A percentile compares a stretch with the other conserved stretches of the same genome.
phyloP scores from a whole-genome alignment of 2,888 invertebrate species.

The Drosophila differens region DNA sequence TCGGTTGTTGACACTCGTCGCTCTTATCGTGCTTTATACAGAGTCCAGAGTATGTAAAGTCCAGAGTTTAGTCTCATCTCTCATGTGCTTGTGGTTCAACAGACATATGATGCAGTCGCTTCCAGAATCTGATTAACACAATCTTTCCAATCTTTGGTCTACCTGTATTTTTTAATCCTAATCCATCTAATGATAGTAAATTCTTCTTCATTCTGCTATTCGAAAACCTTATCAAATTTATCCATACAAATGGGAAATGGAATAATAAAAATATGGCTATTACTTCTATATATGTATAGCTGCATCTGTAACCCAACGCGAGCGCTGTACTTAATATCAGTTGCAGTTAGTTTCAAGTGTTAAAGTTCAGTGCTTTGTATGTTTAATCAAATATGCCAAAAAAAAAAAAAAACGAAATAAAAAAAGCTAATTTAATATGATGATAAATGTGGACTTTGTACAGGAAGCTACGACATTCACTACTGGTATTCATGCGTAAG shows the following conservation, averaged over 20 bases:
- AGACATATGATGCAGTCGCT: slow-evolving; percentile 1
- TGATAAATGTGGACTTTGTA: slow-evolving; percentile 47
- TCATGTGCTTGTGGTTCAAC: slow-evolving; percentile 10
- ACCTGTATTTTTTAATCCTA: not conserved
- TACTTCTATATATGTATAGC: not conserved
- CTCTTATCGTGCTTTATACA: slow-evolving; percentile 35
- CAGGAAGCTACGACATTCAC: slow-evolving; percentile 17
- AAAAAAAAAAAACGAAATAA: not conserved
- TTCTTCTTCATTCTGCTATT: not conserved
- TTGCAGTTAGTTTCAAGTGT: not conserved
- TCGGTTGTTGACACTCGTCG: slow-evolving; percentile 55
- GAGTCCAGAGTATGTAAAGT: slow-evolving; percentile 25
- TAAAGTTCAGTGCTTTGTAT: not conserved
- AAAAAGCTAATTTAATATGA: not conserved
- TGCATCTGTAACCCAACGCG: not conserved
- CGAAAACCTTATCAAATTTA: no score
- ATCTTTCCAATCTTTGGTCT: not conserved
- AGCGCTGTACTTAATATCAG: not conserved
- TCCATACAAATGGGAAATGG: not conserved
- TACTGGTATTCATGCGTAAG: slow-evolving; percentile 34
- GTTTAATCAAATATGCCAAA: slow-evolving; percentile 19
- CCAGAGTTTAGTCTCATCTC: slow-evolving; percentile 38
- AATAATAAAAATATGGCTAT: not conserved
- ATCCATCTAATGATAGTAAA: not conserved
- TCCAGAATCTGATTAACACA: not conserved